Evolutionary conservation across 2,888 invertebrate species (phyloP).

Genomic region (Deroplatys truncata): DNA sequence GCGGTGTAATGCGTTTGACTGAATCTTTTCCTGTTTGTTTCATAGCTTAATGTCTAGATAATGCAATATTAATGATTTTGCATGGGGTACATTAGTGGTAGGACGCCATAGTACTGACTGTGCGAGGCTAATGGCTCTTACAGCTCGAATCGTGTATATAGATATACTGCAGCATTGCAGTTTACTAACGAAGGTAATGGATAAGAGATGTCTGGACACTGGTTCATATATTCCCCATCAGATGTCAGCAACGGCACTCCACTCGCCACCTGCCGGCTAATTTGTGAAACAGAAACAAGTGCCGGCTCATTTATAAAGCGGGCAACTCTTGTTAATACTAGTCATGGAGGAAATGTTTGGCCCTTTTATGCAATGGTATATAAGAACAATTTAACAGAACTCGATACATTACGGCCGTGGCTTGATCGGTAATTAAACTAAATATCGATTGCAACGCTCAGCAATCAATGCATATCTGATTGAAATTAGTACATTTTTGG

Average conservation of each 20-base stretch:
- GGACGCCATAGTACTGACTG: background rate
- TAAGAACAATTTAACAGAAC: background rate
- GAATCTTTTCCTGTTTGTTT: slow-evolving; percentile 18
- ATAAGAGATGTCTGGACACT: slow-evolving; percentile 29
- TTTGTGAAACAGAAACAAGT: slow-evolving; percentile 28
- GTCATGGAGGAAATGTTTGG: background rate
- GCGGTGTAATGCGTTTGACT: background rate
- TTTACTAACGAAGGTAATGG: slow-evolving; percentile 25
- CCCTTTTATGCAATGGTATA: background rate
- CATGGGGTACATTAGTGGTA: slow-evolving; percentile 19
- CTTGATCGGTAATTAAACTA: background rate
- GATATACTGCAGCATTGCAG: slow-evolving; percentile 3
- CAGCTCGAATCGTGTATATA: background rate
- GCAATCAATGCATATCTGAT: background rate
- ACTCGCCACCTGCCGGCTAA: slow-evolving; percentile 11
- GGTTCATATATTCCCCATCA: slow-evolving; percentile 25
- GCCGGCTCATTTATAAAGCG: slow-evolving; percentile 24
- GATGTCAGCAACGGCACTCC: slow-evolving; percentile 16
- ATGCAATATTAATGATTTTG: slow-evolving; percentile 28
- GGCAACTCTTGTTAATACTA: background rate
- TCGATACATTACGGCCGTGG: background rate
- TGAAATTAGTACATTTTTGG: background rate
- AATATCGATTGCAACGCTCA: background rate
- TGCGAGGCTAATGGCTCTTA: background rate
- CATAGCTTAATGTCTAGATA: slow-evolving; percentile 24